Conservation (phyloP, 2,113 vertebrate species). For the Mola mola region DNA sequence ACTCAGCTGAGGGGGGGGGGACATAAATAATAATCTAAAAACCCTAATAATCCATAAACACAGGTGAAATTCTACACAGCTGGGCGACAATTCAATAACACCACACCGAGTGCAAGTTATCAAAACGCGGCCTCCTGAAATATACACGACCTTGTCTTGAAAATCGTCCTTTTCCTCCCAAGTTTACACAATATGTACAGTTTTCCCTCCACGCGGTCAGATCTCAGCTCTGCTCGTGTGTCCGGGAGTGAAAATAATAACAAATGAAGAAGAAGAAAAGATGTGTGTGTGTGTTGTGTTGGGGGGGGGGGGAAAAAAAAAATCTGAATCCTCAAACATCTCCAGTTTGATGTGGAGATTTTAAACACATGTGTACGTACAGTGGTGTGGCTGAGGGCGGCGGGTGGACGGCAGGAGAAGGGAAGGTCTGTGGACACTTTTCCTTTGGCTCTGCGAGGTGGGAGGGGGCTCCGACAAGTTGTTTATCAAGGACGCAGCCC, state of each 20-base stretch:
- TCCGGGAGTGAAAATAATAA: slow-evolving; percentile 44
- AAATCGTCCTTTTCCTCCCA: slow-evolving; percentile 58
- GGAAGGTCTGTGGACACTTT: slow-evolving; percentile 74
- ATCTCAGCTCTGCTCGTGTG: slow-evolving; percentile 54
- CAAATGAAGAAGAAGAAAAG: no score
- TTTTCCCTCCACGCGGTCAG: slow-evolving; percentile 90
- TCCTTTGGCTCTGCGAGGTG: slow-evolving; percentile 72
- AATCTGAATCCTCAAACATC: slow-evolving; percentile 5
- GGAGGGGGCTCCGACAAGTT: slow-evolving; percentile 42
- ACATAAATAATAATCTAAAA: slow-evolving; percentile 99
- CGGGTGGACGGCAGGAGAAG: slow-evolving; percentile 49
- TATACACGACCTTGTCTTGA: slow-evolving; percentile 94
- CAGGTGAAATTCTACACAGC: slow-evolving; percentile 92
- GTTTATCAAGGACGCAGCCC: slow-evolving; percentile 58
- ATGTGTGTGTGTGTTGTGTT: not conserved
- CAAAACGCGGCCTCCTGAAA: slow-evolving; percentile 90
- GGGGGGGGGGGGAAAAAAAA: no score
- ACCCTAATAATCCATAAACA: slow-evolving; percentile 93
- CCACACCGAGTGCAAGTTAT: slow-evolving; percentile 98
- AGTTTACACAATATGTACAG: slow-evolving; percentile 92
- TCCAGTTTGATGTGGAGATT: slow-evolving; percentile 9
- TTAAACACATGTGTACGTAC: not conserved
- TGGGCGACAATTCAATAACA: slow-evolving; percentile 94
- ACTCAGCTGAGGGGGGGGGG: no score
- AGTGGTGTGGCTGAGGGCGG: slow-evolving; percentile 35